Evolutionary conservation across 2,113 vertebrate species (phyloP).

Genomic region (Hippotragus niger): DNA sequence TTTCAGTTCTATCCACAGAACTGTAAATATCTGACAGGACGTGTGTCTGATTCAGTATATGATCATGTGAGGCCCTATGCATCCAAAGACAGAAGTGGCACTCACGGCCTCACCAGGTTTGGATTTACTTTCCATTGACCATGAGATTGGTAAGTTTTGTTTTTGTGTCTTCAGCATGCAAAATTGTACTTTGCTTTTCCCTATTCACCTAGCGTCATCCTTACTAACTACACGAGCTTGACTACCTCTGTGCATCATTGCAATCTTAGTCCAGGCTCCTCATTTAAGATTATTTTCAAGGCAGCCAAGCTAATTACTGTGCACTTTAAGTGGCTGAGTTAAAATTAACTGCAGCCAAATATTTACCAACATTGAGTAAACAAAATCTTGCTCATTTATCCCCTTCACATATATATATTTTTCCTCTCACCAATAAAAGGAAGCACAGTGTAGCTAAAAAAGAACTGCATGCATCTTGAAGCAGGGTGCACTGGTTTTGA

Average conservation of each 20-base stretch:
- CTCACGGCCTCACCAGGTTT: neutral
- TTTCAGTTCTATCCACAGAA: neutral
- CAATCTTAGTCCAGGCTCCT: neutral
- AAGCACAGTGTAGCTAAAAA: neutral
- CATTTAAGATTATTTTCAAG: neutral
- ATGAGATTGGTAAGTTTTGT: neutral
- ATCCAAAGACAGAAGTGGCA: neutral
- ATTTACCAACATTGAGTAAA: neutral
- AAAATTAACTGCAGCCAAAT: conserved; percentile 37
- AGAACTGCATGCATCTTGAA: neutral
- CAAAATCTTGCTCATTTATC: neutral
- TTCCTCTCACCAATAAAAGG: neutral
- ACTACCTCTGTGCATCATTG: neutral
- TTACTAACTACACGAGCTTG: neutral
- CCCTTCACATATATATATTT: neutral
- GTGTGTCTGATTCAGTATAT: neutral
- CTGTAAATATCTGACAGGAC: neutral
- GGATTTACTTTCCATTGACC: neutral
- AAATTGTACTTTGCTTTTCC: neutral
- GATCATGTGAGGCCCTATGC: neutral
- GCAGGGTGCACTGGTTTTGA: neutral
- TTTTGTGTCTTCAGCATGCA: neutral
- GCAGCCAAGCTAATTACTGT: neutral
- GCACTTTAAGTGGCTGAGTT: neutral
- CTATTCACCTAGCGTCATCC: neutral